Evolutionary conservation across 2,797 vertebrate genomes (phyloP).

Genomic region (Bradypus variegatus): DNA sequence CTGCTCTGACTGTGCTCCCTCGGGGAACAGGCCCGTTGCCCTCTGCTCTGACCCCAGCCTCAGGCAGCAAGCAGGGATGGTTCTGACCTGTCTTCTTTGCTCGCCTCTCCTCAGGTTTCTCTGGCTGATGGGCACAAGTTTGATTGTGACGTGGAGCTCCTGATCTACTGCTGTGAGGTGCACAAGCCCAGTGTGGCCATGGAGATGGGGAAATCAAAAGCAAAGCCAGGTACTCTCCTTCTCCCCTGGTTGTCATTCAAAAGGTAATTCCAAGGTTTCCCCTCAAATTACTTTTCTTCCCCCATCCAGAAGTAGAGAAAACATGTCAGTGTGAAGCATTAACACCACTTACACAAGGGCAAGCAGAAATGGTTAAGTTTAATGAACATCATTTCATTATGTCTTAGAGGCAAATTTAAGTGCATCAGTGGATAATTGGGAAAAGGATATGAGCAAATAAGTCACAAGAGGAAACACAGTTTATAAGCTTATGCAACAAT

Average conservation of each 20-base stretch:
- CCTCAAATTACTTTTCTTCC: background rate
- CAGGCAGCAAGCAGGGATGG: too few relatives aligned
- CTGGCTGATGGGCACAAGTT: slow-evolving; percentile 79
- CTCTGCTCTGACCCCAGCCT: background rate
- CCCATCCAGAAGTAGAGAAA: background rate
- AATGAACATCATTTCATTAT: background rate
- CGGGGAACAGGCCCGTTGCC: fast-evolving
- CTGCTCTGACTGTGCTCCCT: background rate
- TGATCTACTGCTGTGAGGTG: slow-evolving; percentile 80
- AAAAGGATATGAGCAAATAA: background rate
- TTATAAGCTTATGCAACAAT: background rate
- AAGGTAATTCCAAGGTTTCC: background rate
- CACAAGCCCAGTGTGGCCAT: slow-evolving; percentile 78
- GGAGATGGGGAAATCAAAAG: slow-evolving; percentile 72
- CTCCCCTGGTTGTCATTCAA: background rate
- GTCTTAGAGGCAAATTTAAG: background rate
- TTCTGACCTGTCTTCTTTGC: background rate
- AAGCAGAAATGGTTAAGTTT: background rate
- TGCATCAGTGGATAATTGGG: background rate
- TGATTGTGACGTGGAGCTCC: slow-evolving; percentile 81
- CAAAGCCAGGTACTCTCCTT: slow-evolving; percentile 69
- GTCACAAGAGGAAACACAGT: background rate
- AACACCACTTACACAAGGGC: background rate
- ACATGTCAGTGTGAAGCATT: background rate
- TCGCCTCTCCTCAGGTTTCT: slow-evolving; percentile 69